Evolutionary conservation across 2,797 vertebrate species (phyloP), one percentile per base, ranked within the genome.

Genomic region (Discoglossus pictus): DNA sequence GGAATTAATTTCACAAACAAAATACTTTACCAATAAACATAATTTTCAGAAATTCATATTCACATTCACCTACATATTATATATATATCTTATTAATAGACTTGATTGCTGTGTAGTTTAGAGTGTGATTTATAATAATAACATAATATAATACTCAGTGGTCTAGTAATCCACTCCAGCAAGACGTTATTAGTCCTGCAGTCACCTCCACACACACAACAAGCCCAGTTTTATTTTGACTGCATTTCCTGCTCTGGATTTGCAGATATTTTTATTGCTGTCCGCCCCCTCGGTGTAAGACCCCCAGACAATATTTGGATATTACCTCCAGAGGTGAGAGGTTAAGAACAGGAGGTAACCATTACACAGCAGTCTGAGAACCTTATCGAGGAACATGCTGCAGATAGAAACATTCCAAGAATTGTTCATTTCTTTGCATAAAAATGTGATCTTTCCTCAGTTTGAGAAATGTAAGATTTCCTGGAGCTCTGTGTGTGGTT

Each of bases 381-480:
- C 13, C 6, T 59, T 67, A 51, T 59, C 46, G 31, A n/a, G 59
- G 65, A 67, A 67, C 65, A 52, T 35, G 16, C 4, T 67, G 54
- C 43, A 43, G 55, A 51, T 42, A 23, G 17, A 35, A 67, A 67
- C 65, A 51, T 51, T 51, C 55, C 65, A 67, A 52, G 51, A 67
- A 17, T 4, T 7, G 36, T 65, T 34, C 46, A 23, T 42, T 15
- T 12, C 46, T 24, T 40, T 51, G 44, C 17, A 17, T 17, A 59
- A 59, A 59, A 50, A 59, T 59, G 44, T 58, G 46, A 56, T 65
- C 42, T 58, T 24, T 61, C 12, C 31, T 13, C 27, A 4, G 11
- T 31, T 8, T 23, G 64, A 42, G 54, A 36, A 31, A 31, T 31
- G 27, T 31, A 31, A 31, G 8, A 8, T n/a, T 18, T 25, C 17